Evolutionary conservation across 2,113 vertebrate genomes (phyloP).

Genomic region (Tricholaema leucomelas): DNA sequence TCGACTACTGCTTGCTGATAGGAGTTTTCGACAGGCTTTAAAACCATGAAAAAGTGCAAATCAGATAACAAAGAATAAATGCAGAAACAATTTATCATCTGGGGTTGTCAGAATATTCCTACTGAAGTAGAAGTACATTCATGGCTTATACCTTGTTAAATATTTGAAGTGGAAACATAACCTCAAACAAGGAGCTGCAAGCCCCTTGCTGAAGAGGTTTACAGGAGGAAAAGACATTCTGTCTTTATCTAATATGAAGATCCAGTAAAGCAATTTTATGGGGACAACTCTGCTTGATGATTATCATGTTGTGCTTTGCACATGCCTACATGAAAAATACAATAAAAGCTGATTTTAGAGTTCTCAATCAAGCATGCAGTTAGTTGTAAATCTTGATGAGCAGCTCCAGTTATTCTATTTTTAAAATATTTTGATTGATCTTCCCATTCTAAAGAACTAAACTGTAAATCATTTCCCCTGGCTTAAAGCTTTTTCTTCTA

Average conservation of each 20-base stretch:
- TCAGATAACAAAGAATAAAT: neutral
- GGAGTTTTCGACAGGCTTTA: neutral
- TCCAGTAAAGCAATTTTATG: slow-evolving; percentile 30
- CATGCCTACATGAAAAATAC: slow-evolving; percentile 25
- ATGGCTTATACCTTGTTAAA: neutral
- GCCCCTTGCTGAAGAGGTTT: neutral
- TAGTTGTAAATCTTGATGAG: slow-evolving; percentile 53
- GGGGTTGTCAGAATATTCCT: neutral
- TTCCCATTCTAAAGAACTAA: slow-evolving; percentile 39
- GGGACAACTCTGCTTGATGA: slow-evolving; percentile 9
- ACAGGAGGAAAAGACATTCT: neutral
- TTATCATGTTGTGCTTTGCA: slow-evolving; percentile 14
- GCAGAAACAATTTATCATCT: neutral
- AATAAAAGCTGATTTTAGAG: slow-evolving; percentile 54
- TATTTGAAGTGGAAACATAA: neutral
- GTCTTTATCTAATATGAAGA: slow-evolving; percentile 3
- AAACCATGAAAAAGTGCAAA: neutral
- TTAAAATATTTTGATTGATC: slow-evolving; percentile 70
- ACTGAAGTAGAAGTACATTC: neutral
- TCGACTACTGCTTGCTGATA: neutral
- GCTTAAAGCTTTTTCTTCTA: slow-evolving; percentile 38
- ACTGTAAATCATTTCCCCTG: slow-evolving; percentile 52
- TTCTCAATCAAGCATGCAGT: slow-evolving; percentile 11
- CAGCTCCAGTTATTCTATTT: slow-evolving; percentile 53
- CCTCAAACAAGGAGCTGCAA: neutral